Base-by-base conservation (phyloP, 2,888 invertebrate genomes). In the Shargacucullia verbasci region DNA sequence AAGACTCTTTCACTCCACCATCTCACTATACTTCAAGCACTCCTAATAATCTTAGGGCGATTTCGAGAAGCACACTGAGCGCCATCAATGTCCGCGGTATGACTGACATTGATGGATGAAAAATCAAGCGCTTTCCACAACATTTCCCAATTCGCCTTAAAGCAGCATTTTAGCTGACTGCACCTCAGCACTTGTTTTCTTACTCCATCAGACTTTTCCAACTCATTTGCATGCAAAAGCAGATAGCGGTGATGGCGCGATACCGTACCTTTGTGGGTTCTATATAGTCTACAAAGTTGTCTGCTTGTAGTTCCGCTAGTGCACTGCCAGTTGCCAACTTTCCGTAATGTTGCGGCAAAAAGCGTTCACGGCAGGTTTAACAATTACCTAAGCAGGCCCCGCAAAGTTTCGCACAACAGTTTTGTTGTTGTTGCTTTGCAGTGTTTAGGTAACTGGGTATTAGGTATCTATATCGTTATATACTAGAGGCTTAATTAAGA, bases 221-320 rank as follows among this genome's bases (percentile, higher is more conserved):
- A 92, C 93, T 94, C 93, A 94, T 94, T 93, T 93, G 91, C 91
- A 93, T 93, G 89, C 88, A 88, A 93, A 91, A 93, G 93, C 92
- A 93, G 94, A 94, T 94, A 94, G 89, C 84, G 87, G 79, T 87
- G 93, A 93, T 93, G 90, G 81, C 78, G 82, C 88, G 91, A 91
- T 90, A 90, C 57, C 81, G 86, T 89, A 91, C 93, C 92, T 93
- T 92, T 93, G 92, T 93, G 89, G 89, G 85, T 85, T 83, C 85
- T 84, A 87, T 86, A 83, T 85, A 89, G 92, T 92, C 92, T 92
- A 90, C 80, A 87, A 88, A 88, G 87, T 88, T 86, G 76, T 52
- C 77, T 74, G 69, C 63, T 33, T n/a, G 83, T 84, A 86, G 76
- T 79, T 79, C 79, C 78, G 80, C 52, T 73, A 85, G 88, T 87